Base-by-base conservation (phyloP, 2,888 invertebrate genomes). In the Helobdella robusta region DNA sequence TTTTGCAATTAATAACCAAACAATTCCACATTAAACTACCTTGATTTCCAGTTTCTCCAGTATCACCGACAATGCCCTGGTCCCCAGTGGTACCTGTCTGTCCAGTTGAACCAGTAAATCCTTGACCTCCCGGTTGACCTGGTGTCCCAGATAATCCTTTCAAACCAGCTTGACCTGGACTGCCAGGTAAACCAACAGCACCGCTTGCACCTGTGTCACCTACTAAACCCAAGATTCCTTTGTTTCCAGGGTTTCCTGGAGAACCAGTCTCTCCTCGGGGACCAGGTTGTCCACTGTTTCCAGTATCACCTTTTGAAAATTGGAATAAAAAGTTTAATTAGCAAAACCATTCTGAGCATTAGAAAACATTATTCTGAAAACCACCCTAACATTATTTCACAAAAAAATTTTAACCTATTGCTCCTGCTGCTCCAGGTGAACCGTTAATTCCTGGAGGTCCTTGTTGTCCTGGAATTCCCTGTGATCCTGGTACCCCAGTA, bases 401-500 rank as follows among this genome's bases (percentile, higher is more conserved):
- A n/a, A n/a, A n/a, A n/a, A n/a, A n/a, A n/a, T n/a, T n/a, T n/a
- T n/a, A n/a, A n/a, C n/a, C n/a, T n/a, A n/a, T 48, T 48, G 48
- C 6, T 8, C 4, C 18, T 48, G n/a, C 20, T 25, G 20, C n/a
- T 23, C 56, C 56, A 30, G 23, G 25, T 2, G 23, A 56, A 8
- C 59, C 59, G 32, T 32, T 59, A 30, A 11, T 20, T 28, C 62
- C 62, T 11, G 5, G 58, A 6, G 34, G 25, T 8, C 68, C 68
- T 34, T 25, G 0, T 23, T 40, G 28, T 28, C 67, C 67, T 56
- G 28, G 23, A 28, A 35, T 15, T 15, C 66, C 66, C 5, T 44
- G 32, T n/a, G 50, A 40, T 15, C 66, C 66, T n/a, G 66, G 35
- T 15, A 64, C 18, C 20, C 66, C 66, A 4, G 3, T 5, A 8